Base-by-base conservation (phyloP, 2,888 invertebrate species). In the Rosalia funebris region DNA sequence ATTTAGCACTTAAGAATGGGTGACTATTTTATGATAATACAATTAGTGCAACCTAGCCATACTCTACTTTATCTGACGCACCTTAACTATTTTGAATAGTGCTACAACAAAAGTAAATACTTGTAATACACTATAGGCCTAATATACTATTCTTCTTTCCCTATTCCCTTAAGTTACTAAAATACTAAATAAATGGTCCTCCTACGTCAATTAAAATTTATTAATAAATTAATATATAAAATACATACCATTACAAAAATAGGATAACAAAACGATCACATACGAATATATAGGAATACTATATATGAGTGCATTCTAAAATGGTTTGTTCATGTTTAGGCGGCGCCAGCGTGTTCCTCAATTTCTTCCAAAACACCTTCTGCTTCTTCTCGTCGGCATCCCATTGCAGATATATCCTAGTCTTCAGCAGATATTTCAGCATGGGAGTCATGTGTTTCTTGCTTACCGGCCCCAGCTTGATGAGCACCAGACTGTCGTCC, bases 341-440 rank as follows among this genome's bases (percentile, higher is more conserved):
- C 12, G 75, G 71, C 0, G 73, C 71, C 47, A 79, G 62, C 34
- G 73, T 71, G 34, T 67, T 71, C 34, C 79, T 68, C 46, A 82
- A 61, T 56, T 77, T 82, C 5, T 75, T 71, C 81, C 81, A 82
- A 71, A 82, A 82, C 1, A 70, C 57, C 19, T 70, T 71, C 59
- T 80, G 78, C 44, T 78, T 77, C 12, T 74, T 73, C 12, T 74
- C 82, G 10, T 82, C 82, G n/a, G 81, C 80, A 45, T 86, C 82
- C 89, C 89, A 89, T 20, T 83, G 79, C 47, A 88, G 82, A 75
- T 89, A 89, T 42, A 88, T 85, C 71, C 88, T 85, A 0, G 88
- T 88, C 68, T 86, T 87, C 69, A 89, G 79, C 60, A 89, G 80
- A 71, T 84, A 88, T 62, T 84, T 86, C 47, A 90, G 78, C 7